Evolutionary conservation across 1,140 invertebrate genomes (phyloP).

Genomic region (Lucilia sericata): DNA sequence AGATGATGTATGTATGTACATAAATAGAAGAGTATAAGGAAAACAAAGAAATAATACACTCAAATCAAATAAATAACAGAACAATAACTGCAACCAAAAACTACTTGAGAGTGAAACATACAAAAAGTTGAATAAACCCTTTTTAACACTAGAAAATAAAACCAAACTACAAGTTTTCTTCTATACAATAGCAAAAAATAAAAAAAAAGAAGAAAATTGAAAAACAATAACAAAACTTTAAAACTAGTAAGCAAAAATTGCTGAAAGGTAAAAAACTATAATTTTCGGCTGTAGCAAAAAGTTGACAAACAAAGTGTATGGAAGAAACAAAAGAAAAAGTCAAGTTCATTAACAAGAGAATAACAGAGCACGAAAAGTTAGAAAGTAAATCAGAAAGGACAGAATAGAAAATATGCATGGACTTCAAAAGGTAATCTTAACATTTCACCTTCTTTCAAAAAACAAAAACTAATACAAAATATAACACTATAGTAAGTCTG

Average conservation of each 20-base stretch:
- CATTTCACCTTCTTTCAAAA: background rate
- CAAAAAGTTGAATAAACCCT: background rate
- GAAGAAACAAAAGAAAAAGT: conserved; percentile 33
- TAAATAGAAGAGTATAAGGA: background rate
- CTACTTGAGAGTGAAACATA: background rate
- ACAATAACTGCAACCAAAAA: background rate
- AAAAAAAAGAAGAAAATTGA: conserved; percentile 27
- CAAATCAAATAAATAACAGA: background rate
- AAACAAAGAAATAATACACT: background rate
- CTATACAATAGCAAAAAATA: background rate
- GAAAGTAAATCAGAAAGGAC: background rate
- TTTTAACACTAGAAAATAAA: conserved; percentile 10
- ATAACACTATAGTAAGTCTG: too few relatives aligned
- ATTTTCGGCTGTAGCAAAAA: background rate
- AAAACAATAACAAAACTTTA: conserved; percentile 35
- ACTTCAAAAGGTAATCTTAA: background rate
- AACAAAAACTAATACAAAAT: background rate
- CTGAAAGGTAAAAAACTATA: background rate
- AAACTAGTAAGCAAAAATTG: background rate
- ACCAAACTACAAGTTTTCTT: background rate
- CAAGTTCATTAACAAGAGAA: conserved; percentile 37
- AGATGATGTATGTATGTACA: too few relatives aligned
- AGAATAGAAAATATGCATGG: background rate
- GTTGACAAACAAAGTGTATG: background rate
- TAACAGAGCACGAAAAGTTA: background rate